Conservation (phyloP, 2,113 vertebrate genomes). For the Albula goreensis region DNA sequence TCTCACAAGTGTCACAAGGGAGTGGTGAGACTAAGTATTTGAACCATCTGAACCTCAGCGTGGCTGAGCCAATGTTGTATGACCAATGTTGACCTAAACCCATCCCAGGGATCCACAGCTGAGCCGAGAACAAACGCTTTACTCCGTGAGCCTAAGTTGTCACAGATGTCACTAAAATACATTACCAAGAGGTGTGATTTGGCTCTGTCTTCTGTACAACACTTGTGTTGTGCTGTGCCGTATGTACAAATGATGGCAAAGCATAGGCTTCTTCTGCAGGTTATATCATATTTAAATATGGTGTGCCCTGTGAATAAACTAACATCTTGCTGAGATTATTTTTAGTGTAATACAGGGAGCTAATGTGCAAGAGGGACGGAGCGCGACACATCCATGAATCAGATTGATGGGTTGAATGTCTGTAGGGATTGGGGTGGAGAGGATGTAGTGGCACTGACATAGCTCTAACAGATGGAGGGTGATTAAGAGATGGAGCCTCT, state of each 20-base stretch:
- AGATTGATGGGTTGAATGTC: conserved; percentile 65
- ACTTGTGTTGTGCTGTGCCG: not conserved
- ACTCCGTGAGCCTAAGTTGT: too few relatives aligned
- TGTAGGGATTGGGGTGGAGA: conserved; percentile 56
- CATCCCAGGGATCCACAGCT: too few relatives aligned
- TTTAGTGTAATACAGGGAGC: conserved; percentile 50
- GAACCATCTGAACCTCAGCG: too few relatives aligned
- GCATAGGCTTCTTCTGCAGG: not conserved
- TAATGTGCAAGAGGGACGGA: conserved; percentile 33
- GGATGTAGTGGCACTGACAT: conserved; percentile 54
- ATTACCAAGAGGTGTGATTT: not conserved
- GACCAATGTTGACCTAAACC: too few relatives aligned
- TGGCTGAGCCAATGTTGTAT: too few relatives aligned
- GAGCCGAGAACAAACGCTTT: too few relatives aligned
- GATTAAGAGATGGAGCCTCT: conserved; percentile 60
- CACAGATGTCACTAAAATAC: not conserved
- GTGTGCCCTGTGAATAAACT: conserved; percentile 38
- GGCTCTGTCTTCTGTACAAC: not conserved
- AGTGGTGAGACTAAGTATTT: too few relatives aligned
- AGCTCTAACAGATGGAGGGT: conserved; percentile 66
- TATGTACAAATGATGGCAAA: too few relatives aligned
- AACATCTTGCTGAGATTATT: conserved; percentile 39
- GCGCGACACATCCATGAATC: conserved; percentile 55
- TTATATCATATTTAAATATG: not conserved
- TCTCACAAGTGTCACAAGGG: too few relatives aligned